These are phyloP conservation scores for Todiramphus saurophagus DNA, from an alignment of 2,113 vertebrate genomes.

Conservation along the genomic window DNA sequence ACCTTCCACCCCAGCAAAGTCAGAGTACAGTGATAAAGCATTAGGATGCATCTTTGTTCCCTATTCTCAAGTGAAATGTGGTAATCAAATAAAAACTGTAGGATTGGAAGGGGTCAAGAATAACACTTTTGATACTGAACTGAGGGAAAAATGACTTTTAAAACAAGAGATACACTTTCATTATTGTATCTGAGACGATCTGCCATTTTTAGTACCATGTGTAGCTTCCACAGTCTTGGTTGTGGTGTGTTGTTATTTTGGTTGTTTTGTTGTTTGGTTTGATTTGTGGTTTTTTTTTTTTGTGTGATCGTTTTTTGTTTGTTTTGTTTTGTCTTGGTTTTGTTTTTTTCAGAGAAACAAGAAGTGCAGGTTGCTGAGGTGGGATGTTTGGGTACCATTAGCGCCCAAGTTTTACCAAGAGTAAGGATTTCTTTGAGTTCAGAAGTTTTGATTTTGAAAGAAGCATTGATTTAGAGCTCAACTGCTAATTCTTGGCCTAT, in stretches of 20 bases:
- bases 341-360: neutral
- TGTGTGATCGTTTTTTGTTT: too few relatives aligned
- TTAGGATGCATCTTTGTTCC: neutral
- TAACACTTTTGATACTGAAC: neutral
- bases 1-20: neutral
- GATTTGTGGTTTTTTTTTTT: too few relatives aligned
- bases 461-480: neutral
- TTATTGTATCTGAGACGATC: neutral
- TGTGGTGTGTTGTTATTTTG: neutral
- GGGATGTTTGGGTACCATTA: neutral
- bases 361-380: neutral
- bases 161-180: neutral
- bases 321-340: too few relatives aligned
- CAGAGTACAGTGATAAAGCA: neutral
- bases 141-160: neutral
- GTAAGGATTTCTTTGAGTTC: constrained; percentile 5
- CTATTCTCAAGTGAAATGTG: neutral
- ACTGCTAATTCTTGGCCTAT: neutral
- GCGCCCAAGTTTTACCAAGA: neutral
- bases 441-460: constrained; percentile 28
- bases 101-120: neutral
- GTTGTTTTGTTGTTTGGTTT: too few relatives aligned
- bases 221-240: neutral
- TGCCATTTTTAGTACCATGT: neutral
- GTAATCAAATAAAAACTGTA: neutral